Evolutionary conservation across 2,888 invertebrate genomes (phyloP).

Genomic region (Idaea straminata): DNA sequence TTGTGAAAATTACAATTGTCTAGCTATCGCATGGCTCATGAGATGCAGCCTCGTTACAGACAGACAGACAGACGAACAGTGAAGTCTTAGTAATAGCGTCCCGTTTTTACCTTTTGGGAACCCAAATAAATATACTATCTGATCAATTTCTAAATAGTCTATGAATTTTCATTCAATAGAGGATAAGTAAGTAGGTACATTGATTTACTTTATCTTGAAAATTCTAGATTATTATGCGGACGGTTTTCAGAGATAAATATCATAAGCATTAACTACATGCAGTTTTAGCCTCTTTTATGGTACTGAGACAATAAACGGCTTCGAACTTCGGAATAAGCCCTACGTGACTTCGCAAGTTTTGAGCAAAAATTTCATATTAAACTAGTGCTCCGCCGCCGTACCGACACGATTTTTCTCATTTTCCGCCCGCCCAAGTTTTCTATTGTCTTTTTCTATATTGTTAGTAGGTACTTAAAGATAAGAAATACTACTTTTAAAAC

Average conservation of each 20-base stretch:
- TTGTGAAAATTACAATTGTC: no score
- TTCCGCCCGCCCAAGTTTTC: slow-evolving; percentile 27
- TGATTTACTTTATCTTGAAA: not conserved
- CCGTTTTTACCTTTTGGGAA: not conserved
- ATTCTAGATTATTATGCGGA: not conserved
- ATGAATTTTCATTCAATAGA: not conserved
- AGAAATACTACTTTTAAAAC: not conserved
- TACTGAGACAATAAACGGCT: slow-evolving; percentile 37
- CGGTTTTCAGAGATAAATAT: not conserved
- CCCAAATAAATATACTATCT: not conserved
- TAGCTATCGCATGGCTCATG: no score
- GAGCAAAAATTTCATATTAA: slow-evolving; percentile 37
- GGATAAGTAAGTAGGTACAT: not conserved
- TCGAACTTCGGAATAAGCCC: slow-evolving; percentile 30
- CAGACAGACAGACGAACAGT: no score
- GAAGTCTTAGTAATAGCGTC: no score
- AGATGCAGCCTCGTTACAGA: no score
- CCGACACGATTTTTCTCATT: slow-evolving; percentile 23
- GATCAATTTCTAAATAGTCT: not conserved
- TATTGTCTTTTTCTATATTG: slow-evolving; percentile 31
- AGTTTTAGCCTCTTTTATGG: slow-evolving; percentile 43
- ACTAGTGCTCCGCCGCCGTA: slow-evolving; percentile 19
- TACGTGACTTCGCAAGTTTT: slow-evolving; percentile 48
- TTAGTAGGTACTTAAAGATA: slow-evolving; percentile 7
- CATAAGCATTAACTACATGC: not conserved